These are phyloP conservation scores for Megathymus violae DNA, from an alignment of 1,140 invertebrate species.

Conservation along the genomic window DNA sequence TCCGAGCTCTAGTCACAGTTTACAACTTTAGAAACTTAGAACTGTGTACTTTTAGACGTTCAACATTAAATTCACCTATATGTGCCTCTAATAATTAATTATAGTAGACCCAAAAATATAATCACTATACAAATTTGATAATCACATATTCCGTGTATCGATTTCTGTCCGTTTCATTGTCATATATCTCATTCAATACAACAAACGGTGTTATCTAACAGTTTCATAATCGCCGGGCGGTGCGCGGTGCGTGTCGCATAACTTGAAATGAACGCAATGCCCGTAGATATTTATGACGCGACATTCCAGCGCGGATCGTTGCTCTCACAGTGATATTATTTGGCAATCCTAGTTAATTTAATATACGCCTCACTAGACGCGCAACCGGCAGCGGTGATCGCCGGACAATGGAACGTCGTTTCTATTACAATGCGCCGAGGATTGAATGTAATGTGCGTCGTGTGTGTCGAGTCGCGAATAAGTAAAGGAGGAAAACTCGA, in stretches of 20 bases:
- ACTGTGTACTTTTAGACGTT: too few species aligned
- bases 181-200: neutral
- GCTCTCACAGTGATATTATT: conserved; percentile 29
- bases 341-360: conserved; percentile 36
- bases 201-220: neutral
- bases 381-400: conserved; percentile 14
- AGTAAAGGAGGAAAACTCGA: conserved; percentile 29
- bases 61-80: too few species aligned
- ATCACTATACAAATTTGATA: too few species aligned
- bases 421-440: conserved; percentile 26
- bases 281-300: conserved; percentile 26
- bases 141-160: too few species aligned
- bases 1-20: too few species aligned
- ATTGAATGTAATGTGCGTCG: conserved; percentile 25
- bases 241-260: conserved; percentile 5
- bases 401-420: conserved; percentile 26
- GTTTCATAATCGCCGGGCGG: neutral
- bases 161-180: neutral
- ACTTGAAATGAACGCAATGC: conserved; percentile 15
- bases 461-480: conserved; percentile 11
- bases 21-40: too few species aligned
- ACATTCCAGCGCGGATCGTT: conserved; percentile 26
- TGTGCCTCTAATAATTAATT: too few species aligned
- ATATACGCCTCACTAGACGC: conserved; percentile 31
- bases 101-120: too few species aligned